These are phyloP conservation scores for Drosophila emarginata DNA, from an alignment of 2,888 invertebrate genomes.

Conservation along the genomic window DNA sequence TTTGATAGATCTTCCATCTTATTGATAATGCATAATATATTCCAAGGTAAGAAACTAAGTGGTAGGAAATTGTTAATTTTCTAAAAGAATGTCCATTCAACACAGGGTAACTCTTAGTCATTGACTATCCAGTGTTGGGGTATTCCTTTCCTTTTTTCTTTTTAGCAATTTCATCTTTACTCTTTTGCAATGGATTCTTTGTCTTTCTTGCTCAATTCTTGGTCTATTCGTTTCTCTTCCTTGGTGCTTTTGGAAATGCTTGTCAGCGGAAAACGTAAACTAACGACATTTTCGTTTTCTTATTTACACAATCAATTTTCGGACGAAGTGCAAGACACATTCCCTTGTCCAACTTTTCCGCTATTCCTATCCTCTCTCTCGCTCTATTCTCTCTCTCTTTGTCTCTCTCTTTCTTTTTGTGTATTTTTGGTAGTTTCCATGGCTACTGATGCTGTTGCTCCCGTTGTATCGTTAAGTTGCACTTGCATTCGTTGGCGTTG, in stretches of 20 bases:
- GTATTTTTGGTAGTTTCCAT: not conserved
- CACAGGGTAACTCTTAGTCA: not conserved
- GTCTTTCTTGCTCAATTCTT: not conserved
- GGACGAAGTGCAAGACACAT: constrained; percentile 33
- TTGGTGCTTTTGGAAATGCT: constrained; percentile 46
- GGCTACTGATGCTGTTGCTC: constrained; percentile 15
- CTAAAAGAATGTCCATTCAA: not conserved
- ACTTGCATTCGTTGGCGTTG: constrained; percentile 56
- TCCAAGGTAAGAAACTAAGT: no score
- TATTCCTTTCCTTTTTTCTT: constrained; percentile 12
- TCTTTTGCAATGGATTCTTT: constrained; percentile 8
- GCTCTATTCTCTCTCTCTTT: not conserved
- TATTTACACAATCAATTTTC: constrained; percentile 77
- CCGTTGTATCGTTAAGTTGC: constrained; percentile 61
- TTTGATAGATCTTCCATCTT: no score
- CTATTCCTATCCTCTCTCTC: not conserved
- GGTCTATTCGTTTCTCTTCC: not conserved
- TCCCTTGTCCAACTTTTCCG: not conserved
- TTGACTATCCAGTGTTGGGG: not conserved
- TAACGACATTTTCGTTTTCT: constrained; percentile 76
- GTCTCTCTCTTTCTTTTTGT: not conserved
- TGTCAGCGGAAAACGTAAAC: constrained; percentile 76
- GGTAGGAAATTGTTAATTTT: no score
- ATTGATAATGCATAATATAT: no score
- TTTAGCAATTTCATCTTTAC: constrained; percentile 14